Conservation (phyloP, 2,888 invertebrate species). For the Pseudoips prasinana region DNA sequence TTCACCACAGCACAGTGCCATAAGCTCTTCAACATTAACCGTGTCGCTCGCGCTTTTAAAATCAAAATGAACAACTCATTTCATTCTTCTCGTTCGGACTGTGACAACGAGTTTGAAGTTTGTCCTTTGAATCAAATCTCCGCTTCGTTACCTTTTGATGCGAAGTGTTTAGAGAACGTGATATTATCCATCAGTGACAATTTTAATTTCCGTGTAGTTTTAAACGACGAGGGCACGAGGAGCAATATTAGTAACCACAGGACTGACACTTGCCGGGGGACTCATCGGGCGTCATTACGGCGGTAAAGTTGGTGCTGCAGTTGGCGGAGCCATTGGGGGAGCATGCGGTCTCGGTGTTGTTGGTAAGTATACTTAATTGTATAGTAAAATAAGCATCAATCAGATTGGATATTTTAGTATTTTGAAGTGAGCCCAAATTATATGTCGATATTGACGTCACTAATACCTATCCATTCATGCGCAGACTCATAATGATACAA, state of each 20-base stretch:
- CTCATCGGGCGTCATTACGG: constrained; percentile 67
- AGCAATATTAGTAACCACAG: constrained; percentile 58
- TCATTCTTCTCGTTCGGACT: constrained; percentile 33
- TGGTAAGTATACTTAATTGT: constrained; percentile 47
- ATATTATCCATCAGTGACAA: constrained; percentile 58
- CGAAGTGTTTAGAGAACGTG: constrained; percentile 53
- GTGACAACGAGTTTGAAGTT: constrained; percentile 29
- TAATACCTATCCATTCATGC: too few species aligned
- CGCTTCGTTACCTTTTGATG: constrained; percentile 54
- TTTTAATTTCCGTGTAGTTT: constrained; percentile 64
- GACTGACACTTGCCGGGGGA: constrained; percentile 61
- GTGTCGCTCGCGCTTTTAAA: too few species aligned
- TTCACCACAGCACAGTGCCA: too few species aligned
- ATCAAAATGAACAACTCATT: too few species aligned
- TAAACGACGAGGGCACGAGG: constrained; percentile 47
- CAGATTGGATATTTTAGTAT: too few species aligned
- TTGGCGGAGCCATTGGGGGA: constrained; percentile 68
- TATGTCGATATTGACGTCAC: too few species aligned
- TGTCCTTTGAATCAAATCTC: constrained; percentile 13
- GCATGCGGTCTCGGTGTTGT: constrained; percentile 65
- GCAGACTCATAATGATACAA: too few species aligned
- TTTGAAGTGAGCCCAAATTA: too few species aligned
- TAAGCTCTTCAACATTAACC: too few species aligned
- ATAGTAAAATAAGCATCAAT: too few species aligned
- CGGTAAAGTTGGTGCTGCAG: constrained; percentile 62